These are phyloP conservation scores for Caenorhabditis sp. DNA, from an alignment of 2,888 invertebrate genomes.

Conservation along the genomic window DNA sequence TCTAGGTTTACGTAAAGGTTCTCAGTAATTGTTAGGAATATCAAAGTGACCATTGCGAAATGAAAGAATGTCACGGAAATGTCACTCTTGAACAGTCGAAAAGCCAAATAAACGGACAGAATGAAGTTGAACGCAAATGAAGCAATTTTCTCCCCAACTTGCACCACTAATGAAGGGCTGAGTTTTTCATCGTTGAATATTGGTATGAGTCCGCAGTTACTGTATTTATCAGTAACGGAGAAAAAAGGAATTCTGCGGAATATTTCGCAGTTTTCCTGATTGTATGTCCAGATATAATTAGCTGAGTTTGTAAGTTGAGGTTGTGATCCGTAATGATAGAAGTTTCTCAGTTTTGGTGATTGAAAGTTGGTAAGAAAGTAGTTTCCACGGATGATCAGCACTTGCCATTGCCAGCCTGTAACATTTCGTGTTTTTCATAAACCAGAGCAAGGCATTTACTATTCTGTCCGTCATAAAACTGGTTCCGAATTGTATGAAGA, in stretches of 20 bases:
- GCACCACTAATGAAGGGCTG: too few species aligned
- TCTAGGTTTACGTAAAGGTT: slow-evolving; percentile 28
- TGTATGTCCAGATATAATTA: slow-evolving; percentile 23
- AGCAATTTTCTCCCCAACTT: slow-evolving; percentile 27
- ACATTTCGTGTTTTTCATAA: neutral
- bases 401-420: slow-evolving; percentile 48
- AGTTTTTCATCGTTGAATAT: too few species aligned
- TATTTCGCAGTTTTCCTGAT: slow-evolving; percentile 14
- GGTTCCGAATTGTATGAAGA: slow-evolving; percentile 44
- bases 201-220: slow-evolving; percentile 31
- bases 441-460: neutral
- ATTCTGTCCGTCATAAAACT: slow-evolving; percentile 41
- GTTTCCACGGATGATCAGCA: slow-evolving; percentile 45
- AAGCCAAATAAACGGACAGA: slow-evolving; percentile 3
- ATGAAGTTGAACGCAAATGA: neutral
- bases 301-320: slow-evolving; percentile 33
- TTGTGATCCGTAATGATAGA: slow-evolving; percentile 37
- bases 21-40: slow-evolving; percentile 27
- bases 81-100: slow-evolving; percentile 20
- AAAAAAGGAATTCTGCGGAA: slow-evolving; percentile 34
- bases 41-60: slow-evolving; percentile 22
- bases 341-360: slow-evolving; percentile 31
- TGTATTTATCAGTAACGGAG: slow-evolving; percentile 11
- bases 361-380: slow-evolving; percentile 7
- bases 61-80: slow-evolving; percentile 37